Conservation (phyloP, 1,140 invertebrate genomes). For the Lithobius niger region DNA sequence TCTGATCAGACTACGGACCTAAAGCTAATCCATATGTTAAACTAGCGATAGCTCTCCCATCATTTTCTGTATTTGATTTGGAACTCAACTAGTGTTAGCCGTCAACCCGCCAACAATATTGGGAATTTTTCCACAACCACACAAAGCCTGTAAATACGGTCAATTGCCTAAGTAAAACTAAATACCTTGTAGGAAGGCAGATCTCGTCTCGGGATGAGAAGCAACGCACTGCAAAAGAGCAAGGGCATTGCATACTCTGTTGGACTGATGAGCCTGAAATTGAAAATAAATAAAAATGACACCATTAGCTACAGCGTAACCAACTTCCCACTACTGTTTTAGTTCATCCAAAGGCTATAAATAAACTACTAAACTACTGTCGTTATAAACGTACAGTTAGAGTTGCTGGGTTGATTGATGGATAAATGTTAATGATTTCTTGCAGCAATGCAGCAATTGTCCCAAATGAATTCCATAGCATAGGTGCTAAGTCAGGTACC, state of each 20-base stretch:
- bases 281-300: conserved; percentile 5
- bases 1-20: too few relatives aligned
- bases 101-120: too few relatives aligned
- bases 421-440: conserved; percentile 90
- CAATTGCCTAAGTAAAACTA: too few relatives aligned
- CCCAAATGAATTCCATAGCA: conserved; percentile 98
- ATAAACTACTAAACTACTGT: neutral
- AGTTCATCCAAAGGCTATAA: neutral
- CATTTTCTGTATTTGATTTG: too few relatives aligned
- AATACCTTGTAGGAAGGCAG: conserved; percentile 66
- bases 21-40: too few relatives aligned
- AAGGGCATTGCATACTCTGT: conserved; percentile 94
- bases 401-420: conserved; percentile 91
- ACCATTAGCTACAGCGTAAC: neutral
- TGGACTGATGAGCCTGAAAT: conserved; percentile 46
- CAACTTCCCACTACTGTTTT: neutral
- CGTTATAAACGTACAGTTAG: conserved; percentile 48
- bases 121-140: too few relatives aligned
- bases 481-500: conserved; percentile 87
- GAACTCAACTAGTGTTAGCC: too few relatives aligned
- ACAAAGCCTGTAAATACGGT: too few relatives aligned
- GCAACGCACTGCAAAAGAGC: conserved; percentile 98
- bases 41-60: too few relatives aligned
- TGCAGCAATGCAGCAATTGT: conserved; percentile 91
- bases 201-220: conserved; percentile 92